Conservation (phyloP, 2,113 vertebrate genomes). For the Corythaeola cristata region DNA sequence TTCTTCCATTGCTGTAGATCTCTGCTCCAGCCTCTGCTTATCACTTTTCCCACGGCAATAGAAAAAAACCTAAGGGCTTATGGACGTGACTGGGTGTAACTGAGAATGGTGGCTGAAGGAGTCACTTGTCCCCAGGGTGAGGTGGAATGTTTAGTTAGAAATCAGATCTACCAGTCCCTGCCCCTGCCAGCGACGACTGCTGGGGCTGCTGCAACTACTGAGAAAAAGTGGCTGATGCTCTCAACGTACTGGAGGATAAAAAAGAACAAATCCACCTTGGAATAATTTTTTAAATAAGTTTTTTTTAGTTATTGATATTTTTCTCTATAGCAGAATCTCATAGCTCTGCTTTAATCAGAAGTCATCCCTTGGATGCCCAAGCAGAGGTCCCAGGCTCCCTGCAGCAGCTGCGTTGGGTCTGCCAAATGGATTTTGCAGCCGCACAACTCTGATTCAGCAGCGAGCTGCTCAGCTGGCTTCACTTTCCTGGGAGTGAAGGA, state of each 20-base stretch:
- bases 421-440: not conserved
- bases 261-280: not conserved
- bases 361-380: not conserved
- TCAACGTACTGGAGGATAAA: not conserved
- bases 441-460: rapidly evolving
- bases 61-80: not conserved
- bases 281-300: not conserved
- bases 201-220: not conserved
- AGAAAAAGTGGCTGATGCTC: not conserved
- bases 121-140: not conserved
- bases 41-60: not conserved
- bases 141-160: not conserved
- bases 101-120: not conserved
- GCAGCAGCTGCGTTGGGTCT: not conserved
- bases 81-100: not conserved
- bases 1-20: not conserved
- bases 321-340: not conserved
- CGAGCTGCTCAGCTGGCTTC: not conserved
- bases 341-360: not conserved
- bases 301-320: not conserved
- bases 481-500: not conserved
- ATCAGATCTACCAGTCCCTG: not conserved
- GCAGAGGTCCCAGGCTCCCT: not conserved
- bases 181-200: not conserved
- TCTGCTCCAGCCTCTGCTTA: not conserved